These are phyloP conservation scores for Tinea pellionella DNA, from an alignment of 2,888 invertebrate genomes.

Conservation along the genomic window DNA sequence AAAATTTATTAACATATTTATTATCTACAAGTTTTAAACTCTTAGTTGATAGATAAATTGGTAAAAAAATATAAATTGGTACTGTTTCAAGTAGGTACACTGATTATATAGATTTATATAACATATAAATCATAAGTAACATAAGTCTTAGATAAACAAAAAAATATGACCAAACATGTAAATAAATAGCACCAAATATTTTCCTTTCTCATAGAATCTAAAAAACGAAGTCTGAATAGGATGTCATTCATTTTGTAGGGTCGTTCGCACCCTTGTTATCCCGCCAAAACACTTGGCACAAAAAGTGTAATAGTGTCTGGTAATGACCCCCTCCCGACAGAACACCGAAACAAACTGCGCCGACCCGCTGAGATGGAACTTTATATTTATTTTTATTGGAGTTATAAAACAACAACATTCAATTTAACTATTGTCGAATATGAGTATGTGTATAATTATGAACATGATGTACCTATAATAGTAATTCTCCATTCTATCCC, in stretches of 20 bases:
- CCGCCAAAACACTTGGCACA: conserved; percentile 67
- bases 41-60: too few species aligned
- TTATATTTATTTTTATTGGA: conserved; percentile 21
- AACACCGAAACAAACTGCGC: conserved; percentile 45
- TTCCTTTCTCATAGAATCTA: conserved; percentile 41
- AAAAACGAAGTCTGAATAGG: conserved; percentile 48
- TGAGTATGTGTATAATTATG: neutral
- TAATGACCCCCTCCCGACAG: conserved; percentile 60
- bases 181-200: conserved; percentile 24
- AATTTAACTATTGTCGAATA: neutral
- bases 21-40: too few species aligned
- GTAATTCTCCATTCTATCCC: too few species aligned
- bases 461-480: too few species aligned
- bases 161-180: neutral
- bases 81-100: neutral
- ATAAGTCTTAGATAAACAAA: too few species aligned
- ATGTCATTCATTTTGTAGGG: conserved; percentile 59
- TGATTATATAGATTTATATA: neutral
- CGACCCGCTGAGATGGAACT: conserved; percentile 42
- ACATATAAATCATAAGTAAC: too few species aligned
- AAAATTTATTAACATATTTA: too few species aligned
- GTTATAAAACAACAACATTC: conserved; percentile 11
- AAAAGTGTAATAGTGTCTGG: conserved; percentile 66
- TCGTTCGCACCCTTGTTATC: conserved; percentile 67
- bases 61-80: too few species aligned